These are phyloP conservation scores for Polyploca ridens DNA, from an alignment of 2,888 invertebrate species.

Conservation along the genomic window DNA sequence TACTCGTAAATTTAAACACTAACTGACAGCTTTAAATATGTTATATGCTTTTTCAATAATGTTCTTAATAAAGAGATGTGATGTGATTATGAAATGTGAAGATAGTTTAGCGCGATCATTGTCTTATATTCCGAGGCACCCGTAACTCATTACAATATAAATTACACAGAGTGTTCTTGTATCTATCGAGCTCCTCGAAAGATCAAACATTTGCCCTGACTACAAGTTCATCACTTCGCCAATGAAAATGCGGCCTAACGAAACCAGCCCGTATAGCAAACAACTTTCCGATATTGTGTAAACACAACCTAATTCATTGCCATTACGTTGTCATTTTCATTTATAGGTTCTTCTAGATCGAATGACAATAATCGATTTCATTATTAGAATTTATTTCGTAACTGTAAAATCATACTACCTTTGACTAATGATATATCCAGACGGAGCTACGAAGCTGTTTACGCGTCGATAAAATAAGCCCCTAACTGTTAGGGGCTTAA, in stretches of 20 bases:
- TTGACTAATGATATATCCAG: too few species aligned
- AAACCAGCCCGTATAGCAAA: neutral
- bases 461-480: too few species aligned
- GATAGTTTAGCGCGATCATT: too few species aligned
- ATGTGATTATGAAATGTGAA: too few species aligned
- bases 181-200: neutral
- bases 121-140: neutral
- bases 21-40: too few species aligned
- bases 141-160: conserved; percentile 4
- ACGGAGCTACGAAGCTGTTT: too few species aligned
- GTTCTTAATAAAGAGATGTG: too few species aligned
- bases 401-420: too few species aligned
- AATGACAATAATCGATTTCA: neutral
- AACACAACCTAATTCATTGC: neutral
- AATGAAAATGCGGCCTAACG: neutral
- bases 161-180: conserved; percentile 8
- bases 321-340: neutral
- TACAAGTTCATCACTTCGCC: neutral
- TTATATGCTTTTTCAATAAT: too few species aligned
- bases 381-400: neutral
- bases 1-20: too few species aligned
- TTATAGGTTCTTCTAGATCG: neutral
- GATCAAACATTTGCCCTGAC: conserved; percentile 5
- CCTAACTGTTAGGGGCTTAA: too few species aligned
- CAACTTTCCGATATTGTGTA: neutral